These are phyloP conservation scores for Eciton burchellii DNA, from an alignment of 1,140 invertebrate genomes.

Conservation along the genomic window DNA sequence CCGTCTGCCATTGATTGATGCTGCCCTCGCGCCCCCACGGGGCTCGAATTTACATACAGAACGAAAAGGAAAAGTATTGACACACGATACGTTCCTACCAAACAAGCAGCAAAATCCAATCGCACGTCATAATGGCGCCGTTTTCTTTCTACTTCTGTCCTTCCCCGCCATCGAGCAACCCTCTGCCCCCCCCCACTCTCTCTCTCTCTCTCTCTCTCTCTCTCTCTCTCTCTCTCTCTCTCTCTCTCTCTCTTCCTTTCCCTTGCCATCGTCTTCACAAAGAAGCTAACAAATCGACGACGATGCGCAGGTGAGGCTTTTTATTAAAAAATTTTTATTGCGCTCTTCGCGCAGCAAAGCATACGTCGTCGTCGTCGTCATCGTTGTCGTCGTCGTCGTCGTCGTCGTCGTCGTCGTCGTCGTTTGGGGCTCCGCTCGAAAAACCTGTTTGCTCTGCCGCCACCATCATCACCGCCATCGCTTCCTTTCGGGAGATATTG, in stretches of 20 bases:
- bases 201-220: conserved; percentile 2
- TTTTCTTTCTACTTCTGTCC: conserved; percentile 72
- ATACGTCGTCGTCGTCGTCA: conserved; percentile 69
- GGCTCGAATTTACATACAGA: conserved; percentile 81
- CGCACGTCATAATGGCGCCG: conserved; percentile 78
- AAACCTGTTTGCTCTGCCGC: conserved; percentile 74
- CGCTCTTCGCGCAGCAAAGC: conserved; percentile 66
- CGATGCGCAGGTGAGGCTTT: conserved; percentile 72
- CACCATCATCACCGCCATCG: conserved; percentile 68
- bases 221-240: conserved; percentile 21
- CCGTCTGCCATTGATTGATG: conserved; percentile 82
- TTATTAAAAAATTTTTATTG: conserved; percentile 77
- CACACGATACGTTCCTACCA: conserved; percentile 77
- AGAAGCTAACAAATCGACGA: conserved; percentile 74
- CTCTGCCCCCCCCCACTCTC: conserved; percentile 47
- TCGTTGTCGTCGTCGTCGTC: conserved; percentile 68
- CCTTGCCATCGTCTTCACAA: conserved; percentile 58
- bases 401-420: conserved; percentile 65
- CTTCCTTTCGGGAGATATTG: conserved; percentile 74
- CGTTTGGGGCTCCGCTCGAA: conserved; percentile 66
- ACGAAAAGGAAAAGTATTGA: conserved; percentile 82
- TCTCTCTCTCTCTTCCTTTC: conserved; percentile 23
- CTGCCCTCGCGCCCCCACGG: conserved; percentile 80
- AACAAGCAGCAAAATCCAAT: conserved; percentile 77
- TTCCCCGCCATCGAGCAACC: conserved; percentile 64